Evolutionary conservation across 2,888 invertebrate species (phyloP).

Genomic region (Tenthredo distinguenda): DNA sequence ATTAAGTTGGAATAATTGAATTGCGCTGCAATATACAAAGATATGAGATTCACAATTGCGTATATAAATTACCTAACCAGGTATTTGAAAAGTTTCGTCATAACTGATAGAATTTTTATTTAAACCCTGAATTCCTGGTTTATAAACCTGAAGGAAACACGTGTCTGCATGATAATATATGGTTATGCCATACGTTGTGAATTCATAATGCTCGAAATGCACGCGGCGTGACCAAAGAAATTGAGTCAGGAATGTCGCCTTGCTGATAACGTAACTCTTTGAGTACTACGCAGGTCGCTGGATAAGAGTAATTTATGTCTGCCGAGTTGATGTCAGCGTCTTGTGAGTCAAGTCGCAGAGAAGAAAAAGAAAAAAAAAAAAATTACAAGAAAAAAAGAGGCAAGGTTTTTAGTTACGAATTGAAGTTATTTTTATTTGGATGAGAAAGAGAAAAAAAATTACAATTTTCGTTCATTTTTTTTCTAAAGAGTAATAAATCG

Average conservation of each 20-base stretch:
- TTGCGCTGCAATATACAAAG: background rate
- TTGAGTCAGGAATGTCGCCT: conserved; percentile 32
- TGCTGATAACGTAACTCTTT: conserved; percentile 38
- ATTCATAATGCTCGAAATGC: conserved; percentile 8
- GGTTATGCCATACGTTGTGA: background rate
- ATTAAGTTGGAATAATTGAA: conserved; percentile 5
- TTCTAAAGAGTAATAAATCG: background rate
- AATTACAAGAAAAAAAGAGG: background rate
- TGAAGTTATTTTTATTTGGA: no score
- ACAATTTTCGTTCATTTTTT: background rate
- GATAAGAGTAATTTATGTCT: conserved; percentile 2
- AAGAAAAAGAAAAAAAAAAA: background rate
- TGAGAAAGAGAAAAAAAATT: background rate
- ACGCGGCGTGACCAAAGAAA: conserved; percentile 24
- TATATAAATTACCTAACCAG: background rate
- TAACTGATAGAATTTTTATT: background rate
- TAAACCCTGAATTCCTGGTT: background rate
- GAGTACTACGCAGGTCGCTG: background rate
- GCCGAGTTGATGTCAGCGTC: background rate
- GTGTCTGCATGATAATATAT: background rate
- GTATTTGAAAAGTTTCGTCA: background rate
- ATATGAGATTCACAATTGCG: background rate
- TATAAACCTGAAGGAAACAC: background rate
- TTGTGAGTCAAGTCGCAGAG: background rate
- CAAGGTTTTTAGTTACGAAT: no score